Evolutionary conservation across 1,140 invertebrate genomes (phyloP).

Genomic region (Sitobion miscanthi): DNA sequence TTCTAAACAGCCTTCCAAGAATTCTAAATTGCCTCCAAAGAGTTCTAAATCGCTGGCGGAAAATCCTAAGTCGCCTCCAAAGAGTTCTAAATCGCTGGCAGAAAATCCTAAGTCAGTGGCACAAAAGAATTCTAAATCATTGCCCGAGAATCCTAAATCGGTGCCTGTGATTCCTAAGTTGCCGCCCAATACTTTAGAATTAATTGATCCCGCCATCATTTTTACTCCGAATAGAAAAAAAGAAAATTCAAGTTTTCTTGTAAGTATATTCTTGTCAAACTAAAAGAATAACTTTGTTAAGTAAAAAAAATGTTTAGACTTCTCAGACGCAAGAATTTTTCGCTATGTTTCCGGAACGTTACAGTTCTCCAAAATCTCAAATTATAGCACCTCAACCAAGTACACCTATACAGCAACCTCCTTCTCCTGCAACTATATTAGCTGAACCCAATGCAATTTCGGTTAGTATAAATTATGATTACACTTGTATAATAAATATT

Average conservation of each 20-base stretch:
- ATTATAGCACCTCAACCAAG: not conserved
- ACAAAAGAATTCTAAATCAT: not conserved
- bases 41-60: not conserved
- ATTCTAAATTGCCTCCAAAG: not conserved
- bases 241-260: constrained; percentile 17
- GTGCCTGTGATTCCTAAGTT: constrained; percentile 7
- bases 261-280: not conserved
- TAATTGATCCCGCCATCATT: constrained; percentile 26
- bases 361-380: constrained; percentile 38
- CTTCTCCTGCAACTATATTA: not conserved
- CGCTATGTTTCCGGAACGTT: constrained; percentile 46
- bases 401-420: not conserved
- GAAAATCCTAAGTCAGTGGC: not conserved
- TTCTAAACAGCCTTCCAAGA: constrained; percentile 9
- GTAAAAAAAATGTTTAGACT: constrained; percentile 27
- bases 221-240: constrained; percentile 45
- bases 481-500: not conserved
- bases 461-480: not conserved
- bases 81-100: not conserved
- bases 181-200: constrained; percentile 16
- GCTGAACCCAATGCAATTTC: constrained; percentile 45
- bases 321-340: constrained; percentile 52
- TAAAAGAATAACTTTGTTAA: not conserved
- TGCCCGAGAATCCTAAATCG: not conserved
- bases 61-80: not conserved